phyloP scores from a whole-genome alignment of 2,113 vertebrate species.

The Aptenodytes forsteri region DNA sequence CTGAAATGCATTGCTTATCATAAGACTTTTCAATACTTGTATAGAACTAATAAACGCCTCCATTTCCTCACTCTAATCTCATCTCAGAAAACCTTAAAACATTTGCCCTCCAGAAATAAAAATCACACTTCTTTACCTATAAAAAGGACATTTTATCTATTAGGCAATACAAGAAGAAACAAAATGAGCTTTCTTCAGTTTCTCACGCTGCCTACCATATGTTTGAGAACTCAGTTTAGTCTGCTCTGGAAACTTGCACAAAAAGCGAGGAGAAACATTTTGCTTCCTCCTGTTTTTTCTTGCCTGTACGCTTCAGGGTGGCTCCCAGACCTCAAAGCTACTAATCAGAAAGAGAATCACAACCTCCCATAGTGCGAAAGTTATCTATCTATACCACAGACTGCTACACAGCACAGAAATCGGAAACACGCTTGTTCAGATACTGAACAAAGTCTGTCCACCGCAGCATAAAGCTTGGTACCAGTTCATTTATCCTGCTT shows the following conservation, averaged over 20 bases:
- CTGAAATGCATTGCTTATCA: background rate
- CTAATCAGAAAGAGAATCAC: background rate
- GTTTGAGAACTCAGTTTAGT: background rate
- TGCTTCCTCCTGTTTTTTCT: background rate
- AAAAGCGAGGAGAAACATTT: background rate
- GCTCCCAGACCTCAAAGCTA: background rate
- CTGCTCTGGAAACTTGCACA: background rate
- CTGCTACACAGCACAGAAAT: background rate
- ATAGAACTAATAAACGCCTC: background rate
- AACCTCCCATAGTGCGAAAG: background rate
- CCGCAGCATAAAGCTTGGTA: background rate
- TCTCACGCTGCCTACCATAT: background rate
- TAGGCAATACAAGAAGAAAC: background rate
- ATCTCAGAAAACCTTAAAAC: background rate
- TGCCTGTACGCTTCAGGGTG: background rate
- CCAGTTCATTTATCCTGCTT: background rate
- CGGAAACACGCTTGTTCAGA: background rate
- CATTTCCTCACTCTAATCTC: background rate
- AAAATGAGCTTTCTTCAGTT: background rate
- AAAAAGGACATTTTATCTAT: background rate
- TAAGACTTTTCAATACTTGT: background rate
- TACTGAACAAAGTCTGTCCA: background rate
- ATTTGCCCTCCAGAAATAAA: background rate
- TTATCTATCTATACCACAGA: background rate
- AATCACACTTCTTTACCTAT: background rate